Conservation (phyloP, 2,888 invertebrate genomes). For the Ormia ochracea region DNA sequence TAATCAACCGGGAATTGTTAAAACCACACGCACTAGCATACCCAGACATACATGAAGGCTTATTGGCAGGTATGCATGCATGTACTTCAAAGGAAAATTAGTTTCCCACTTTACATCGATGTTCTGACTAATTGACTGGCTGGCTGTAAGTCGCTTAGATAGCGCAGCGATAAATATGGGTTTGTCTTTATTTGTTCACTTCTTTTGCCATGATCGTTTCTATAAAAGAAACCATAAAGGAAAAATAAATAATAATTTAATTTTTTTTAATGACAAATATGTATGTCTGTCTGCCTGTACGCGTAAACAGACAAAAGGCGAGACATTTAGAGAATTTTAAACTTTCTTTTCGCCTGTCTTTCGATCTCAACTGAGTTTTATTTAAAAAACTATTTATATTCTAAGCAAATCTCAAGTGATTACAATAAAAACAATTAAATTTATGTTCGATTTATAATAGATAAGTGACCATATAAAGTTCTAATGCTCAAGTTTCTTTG, state of each 20-base stretch:
- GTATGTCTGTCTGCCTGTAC: too few species aligned
- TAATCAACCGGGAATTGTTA: slow-evolving; percentile 33
- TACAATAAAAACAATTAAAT: not conserved
- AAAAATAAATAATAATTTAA: not conserved
- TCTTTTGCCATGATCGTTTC: slow-evolving; percentile 8
- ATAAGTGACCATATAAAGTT: not conserved
- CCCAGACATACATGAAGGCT: not conserved
- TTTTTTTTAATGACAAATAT: slow-evolving; percentile 11
- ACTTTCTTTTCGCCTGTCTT: slow-evolving; percentile 19
- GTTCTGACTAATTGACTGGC: not conserved
- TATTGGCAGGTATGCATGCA: not conserved
- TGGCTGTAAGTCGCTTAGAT: not conserved
- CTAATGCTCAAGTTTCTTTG: too few species aligned
- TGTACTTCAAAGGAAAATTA: slow-evolving; percentile 23
- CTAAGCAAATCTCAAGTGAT: not conserved
- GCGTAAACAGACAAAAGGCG: not conserved
- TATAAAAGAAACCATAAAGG: not conserved
- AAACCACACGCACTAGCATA: not conserved
- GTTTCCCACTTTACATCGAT: slow-evolving; percentile 4
- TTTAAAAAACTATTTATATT: not conserved
- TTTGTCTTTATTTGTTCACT: slow-evolving; percentile 28
- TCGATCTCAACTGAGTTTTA: slow-evolving; percentile 15
- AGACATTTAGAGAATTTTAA: not conserved
- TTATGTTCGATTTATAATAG: not conserved
- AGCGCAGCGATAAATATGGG: slow-evolving; percentile 31